phyloP scores from a whole-genome alignment of 1,140 invertebrate genomes.

The Cotesia glomerata region DNA sequence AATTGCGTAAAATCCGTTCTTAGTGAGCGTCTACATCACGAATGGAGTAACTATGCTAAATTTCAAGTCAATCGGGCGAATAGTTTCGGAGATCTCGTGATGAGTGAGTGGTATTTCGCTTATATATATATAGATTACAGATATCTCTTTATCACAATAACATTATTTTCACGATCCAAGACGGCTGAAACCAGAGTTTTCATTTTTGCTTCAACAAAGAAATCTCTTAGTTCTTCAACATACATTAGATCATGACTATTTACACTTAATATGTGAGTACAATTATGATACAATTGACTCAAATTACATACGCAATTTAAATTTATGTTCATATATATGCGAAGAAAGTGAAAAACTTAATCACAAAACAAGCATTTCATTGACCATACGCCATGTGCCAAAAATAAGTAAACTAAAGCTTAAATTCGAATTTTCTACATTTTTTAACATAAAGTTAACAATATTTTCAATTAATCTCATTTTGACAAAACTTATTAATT shows the following conservation, averaged over 20 bases:
- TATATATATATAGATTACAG: too few relatives aligned
- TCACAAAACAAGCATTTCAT: conserved; percentile 80
- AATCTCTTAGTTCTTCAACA: conserved; percentile 88
- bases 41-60: too few relatives aligned
- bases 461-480: neutral
- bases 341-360: conserved; percentile 65
- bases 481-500: conserved; percentile 33
- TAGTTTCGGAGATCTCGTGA: too few relatives aligned
- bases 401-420: conserved; percentile 84
- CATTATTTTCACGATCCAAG: conserved; percentile 47
- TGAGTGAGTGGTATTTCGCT: too few relatives aligned
- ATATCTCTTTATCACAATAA: conserved; percentile 14
- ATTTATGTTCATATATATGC: conserved; percentile 70
- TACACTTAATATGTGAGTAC: conserved; percentile 88
- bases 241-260: conserved; percentile 81
- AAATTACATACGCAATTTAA: conserved; percentile 72
- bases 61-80: too few relatives aligned
- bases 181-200: conserved; percentile 61
- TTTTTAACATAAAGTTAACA: too few relatives aligned
- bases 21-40: too few relatives aligned
- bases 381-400: conserved; percentile 94
- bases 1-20: too few relatives aligned
- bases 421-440: conserved; percentile 57
- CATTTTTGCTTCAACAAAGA: conserved; percentile 82
- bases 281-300: conserved; percentile 73